A percentile compares a stretch with the other conserved stretches of the same genome.
Conservation (phyloP, 2,113 vertebrate genomes). For the Oreocharis arfaki region DNA sequence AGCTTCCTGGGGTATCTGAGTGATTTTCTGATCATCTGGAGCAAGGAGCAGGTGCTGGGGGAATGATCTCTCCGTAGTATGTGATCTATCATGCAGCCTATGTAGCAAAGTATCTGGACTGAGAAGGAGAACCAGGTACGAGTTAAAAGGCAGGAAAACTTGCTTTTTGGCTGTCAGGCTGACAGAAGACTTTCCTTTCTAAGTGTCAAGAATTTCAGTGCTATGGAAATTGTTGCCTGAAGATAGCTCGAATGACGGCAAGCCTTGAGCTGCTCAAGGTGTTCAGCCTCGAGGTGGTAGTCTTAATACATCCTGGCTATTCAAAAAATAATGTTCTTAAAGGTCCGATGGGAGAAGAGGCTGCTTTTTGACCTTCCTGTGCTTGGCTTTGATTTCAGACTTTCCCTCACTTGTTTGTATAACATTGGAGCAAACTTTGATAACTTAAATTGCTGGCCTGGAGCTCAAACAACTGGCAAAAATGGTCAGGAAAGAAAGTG, state of each 20-base stretch:
- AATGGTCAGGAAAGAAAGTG: neutral
- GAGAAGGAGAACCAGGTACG: neutral
- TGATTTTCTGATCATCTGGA: neutral
- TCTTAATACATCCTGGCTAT: neutral
- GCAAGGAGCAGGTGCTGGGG: neutral
- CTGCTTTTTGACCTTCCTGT: neutral
- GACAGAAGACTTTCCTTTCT: neutral
- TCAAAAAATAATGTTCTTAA: neutral
- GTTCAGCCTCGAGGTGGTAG: neutral
- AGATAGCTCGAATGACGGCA: neutral
- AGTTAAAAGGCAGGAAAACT: neutral
- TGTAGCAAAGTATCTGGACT: neutral
- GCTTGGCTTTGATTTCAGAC: neutral
- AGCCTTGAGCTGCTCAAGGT: too few relatives aligned
- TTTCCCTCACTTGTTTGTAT: neutral
- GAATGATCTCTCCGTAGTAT: rapidly evolving
- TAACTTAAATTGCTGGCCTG: neutral
- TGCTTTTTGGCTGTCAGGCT: neutral
- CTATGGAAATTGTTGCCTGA: neutral
- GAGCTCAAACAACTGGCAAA: neutral
- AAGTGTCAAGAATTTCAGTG: neutral
- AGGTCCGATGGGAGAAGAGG: neutral
- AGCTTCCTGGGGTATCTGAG: neutral
- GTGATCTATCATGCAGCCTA: neutral
- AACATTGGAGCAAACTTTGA: neutral